Evolutionary conservation across 2,113 vertebrate genomes (phyloP).

Genomic region (Ceratotherium simum): DNA sequence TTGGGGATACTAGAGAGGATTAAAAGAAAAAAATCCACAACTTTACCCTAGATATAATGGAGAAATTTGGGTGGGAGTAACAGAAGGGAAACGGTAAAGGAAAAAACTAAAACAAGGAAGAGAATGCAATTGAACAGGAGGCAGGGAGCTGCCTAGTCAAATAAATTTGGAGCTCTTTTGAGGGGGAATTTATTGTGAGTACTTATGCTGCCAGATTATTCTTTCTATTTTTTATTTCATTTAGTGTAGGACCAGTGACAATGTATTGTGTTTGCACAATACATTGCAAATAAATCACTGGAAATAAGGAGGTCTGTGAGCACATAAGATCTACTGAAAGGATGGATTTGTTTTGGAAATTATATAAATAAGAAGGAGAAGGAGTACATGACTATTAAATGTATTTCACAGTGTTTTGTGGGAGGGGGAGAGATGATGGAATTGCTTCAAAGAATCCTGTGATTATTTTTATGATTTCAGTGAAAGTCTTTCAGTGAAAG

Average conservation of each 20-base stretch:
- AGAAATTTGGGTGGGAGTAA: background rate
- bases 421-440: rapidly evolving
- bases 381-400: background rate
- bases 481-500: background rate
- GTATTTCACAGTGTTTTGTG: background rate
- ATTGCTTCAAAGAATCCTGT: background rate
- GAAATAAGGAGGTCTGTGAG: background rate
- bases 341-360: background rate
- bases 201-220: background rate
- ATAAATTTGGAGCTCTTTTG: background rate
- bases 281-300: background rate
- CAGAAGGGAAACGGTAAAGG: background rate
- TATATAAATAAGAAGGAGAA: background rate
- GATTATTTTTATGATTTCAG: background rate
- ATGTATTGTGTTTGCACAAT: background rate
- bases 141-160: rapidly evolving
- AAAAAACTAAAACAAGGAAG: background rate
- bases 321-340: background rate
- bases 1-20: background rate
- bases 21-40: background rate
- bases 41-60: background rate
- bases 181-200: background rate
- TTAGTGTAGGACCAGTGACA: background rate
- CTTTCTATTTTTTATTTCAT: background rate
- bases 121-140: background rate